phyloP scores from a whole-genome alignment of 2,797 vertebrate genomes.

The Peromyscus attwateri region DNA sequence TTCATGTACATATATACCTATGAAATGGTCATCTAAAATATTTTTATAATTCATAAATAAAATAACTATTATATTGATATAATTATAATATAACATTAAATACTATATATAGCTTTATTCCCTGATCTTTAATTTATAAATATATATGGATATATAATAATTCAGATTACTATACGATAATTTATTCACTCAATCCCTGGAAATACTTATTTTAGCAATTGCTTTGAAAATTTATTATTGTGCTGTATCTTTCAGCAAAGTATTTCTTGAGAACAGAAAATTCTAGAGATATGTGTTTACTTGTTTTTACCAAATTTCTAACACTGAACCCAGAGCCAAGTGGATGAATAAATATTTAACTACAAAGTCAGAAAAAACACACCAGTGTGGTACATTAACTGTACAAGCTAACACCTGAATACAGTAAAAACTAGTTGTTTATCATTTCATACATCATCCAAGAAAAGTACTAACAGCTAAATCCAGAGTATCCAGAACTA shows the following conservation, averaged over 20 bases:
- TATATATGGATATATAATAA: not conserved
- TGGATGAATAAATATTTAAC: constrained; percentile 48
- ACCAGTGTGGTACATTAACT: not conserved
- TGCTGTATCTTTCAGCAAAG: not conserved
- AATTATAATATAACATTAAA: not conserved
- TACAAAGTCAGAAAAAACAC: not conserved
- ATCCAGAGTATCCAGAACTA: constrained; percentile 6
- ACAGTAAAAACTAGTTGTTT: not conserved
- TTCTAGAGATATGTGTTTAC: not conserved
- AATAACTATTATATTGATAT: not conserved
- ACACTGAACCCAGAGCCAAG: constrained; percentile 2
- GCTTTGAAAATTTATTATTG: constrained; percentile 38
- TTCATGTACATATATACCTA: not conserved
- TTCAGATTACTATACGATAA: not conserved
- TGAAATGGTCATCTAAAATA: constrained; percentile 33
- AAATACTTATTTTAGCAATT: constrained; percentile 6
- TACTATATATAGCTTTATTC: not conserved
- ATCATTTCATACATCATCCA: constrained; percentile 28
- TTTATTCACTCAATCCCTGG: not conserved
- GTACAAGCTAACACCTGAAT: not conserved
- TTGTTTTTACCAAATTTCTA: constrained; percentile 11
- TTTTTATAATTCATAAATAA: constrained; percentile 4
- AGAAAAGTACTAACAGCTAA: constrained; percentile 1
- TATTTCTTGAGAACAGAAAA: constrained; percentile 61
- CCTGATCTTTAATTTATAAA: constrained; percentile 20